Percentiles rank a stretch among this genome's conserved stretches.
phyloP scores from a whole-genome alignment of 2,797 vertebrate species.

The Heliangelus exortis region DNA sequence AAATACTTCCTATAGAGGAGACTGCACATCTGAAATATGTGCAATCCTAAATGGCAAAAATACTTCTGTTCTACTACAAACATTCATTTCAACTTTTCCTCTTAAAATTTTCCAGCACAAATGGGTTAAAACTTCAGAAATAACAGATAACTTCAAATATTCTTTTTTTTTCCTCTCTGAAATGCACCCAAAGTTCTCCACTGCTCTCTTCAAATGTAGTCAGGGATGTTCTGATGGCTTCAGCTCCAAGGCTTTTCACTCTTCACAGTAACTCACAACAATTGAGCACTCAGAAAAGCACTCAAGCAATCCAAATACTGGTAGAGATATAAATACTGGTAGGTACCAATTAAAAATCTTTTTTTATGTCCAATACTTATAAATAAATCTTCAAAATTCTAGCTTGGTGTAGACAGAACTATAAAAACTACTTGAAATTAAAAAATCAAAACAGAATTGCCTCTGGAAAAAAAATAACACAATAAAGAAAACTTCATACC shows the following conservation, averaged over 20 bases:
- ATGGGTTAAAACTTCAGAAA: background rate
- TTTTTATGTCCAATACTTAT: background rate
- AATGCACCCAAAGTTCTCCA: background rate
- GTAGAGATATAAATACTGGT: background rate
- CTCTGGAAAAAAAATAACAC: background rate
- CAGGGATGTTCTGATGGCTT: background rate
- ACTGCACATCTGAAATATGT: background rate
- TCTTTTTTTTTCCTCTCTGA: background rate
- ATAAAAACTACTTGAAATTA: background rate
- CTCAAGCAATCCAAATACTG: accelerated
- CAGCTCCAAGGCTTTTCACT: background rate
- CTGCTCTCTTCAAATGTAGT: background rate
- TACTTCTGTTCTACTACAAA: background rate
- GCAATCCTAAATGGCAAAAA: background rate
- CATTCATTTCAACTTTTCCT: background rate
- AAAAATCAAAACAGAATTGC: background rate
- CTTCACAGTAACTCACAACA: background rate
- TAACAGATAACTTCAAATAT: background rate
- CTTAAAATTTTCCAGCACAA: background rate
- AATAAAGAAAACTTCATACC: slow-evolving; percentile 72
- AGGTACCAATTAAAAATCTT: background rate
- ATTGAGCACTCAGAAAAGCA: background rate
- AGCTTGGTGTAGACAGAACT: background rate
- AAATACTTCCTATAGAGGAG: background rate
- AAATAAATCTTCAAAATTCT: background rate